Conservation (phyloP, 2,113 vertebrate genomes). For the Mugil cephalus region DNA sequence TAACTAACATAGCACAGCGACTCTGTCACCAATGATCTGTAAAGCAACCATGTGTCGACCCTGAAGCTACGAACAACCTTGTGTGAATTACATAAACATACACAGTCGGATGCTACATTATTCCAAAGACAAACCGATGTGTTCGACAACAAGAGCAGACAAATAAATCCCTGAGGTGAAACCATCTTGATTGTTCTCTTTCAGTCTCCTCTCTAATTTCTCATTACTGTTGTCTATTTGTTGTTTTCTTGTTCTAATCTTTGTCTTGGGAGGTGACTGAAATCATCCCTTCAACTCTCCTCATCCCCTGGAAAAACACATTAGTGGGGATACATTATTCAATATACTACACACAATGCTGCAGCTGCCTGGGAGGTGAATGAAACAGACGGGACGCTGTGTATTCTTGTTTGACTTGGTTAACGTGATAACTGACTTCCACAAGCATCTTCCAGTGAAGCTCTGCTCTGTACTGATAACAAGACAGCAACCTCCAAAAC, state of each 20-base stretch:
- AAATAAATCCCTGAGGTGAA: conserved; percentile 15
- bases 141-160: conserved; percentile 8
- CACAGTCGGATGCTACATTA: conserved; percentile 17
- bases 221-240: neutral
- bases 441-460: conserved; percentile 5
- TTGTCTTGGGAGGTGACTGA: neutral
- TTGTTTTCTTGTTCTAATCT: neutral
- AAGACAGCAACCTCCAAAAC: no score
- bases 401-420: conserved; percentile 13
- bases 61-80: conserved; percentile 22
- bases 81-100: conserved; percentile 19
- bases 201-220: neutral
- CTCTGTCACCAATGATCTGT: conserved; percentile 7
- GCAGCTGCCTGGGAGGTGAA: conserved; percentile 2
- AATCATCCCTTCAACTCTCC: neutral
- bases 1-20: conserved; percentile 9
- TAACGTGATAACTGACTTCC: neutral
- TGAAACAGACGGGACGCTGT: neutral
- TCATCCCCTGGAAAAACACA: conserved; percentile 3
- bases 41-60: conserved; percentile 18
- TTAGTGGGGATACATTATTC: neutral
- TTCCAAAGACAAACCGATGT: conserved; percentile 6
- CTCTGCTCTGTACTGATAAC: conserved; percentile 19
- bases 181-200: neutral
- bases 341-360: neutral